Evolutionary conservation across 2,888 invertebrate genomes (phyloP), one percentile per base, ranked within the genome.

Genomic region (Drosophila mulleri): DNA sequence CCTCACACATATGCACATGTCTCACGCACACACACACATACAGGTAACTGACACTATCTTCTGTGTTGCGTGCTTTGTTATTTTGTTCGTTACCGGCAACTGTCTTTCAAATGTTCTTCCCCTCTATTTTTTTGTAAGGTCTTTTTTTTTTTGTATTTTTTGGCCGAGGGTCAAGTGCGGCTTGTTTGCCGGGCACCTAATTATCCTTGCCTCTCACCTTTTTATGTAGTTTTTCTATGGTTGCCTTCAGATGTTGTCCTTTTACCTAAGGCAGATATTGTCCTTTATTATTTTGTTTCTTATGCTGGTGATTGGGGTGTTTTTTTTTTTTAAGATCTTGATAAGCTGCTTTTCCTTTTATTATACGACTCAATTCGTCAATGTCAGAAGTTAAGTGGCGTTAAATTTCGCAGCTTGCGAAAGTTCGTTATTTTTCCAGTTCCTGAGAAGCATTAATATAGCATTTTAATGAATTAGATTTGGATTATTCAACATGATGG

Each of bases 161-260:
- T 53, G 65, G 48, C 47, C 62, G 67, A 73, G 85, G 84, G 83
- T 84, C 84, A 83, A 84, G 83, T 82, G 82, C 67, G 75, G 23
- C 48, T 60, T 57, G 45, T 39, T 35, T 66, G 41, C 65, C 61
- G 52, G 72, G 75, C 47, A 71, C 61, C 73, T 64, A 72, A 70
- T 72, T 83, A 66, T 78, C 67, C 59, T 67, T 54, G 47, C 56
- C 32, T 64, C 68, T 69, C 54, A 76, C 73, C 59, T 67, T 67
- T 50, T 57, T 16, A 29, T 29, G 48, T 47, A 48, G 39, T 75
- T 65, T 67, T 70, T 76, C 56, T 83, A 81, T 59, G 79, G 72
- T 82, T 83, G 67, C 74, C 45, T 69, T 67, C 20, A 44, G 44
- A 42, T 52, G 45, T 59, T 54, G 54, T 48, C 48, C 11, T 50